phyloP scores from a whole-genome alignment of 2,888 invertebrate genomes.

The Cataglyphis livida region DNA sequence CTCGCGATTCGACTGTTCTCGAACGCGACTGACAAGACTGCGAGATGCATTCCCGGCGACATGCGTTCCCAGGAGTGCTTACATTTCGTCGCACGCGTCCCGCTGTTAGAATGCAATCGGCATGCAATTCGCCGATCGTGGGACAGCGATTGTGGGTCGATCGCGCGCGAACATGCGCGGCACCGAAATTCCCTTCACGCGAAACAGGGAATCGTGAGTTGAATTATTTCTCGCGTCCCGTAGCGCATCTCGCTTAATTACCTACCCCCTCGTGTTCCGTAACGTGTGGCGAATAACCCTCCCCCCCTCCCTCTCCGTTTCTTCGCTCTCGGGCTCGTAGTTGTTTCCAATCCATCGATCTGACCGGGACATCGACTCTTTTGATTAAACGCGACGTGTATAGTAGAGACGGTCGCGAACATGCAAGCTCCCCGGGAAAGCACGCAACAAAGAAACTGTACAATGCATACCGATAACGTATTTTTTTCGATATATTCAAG shows the following conservation, averaged over 20 bases:
- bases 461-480: neutral
- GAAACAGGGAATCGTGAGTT: conserved; percentile 43
- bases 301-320: neutral
- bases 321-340: neutral
- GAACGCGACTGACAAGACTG: conserved; percentile 29
- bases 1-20: conserved; percentile 31
- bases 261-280: conserved; percentile 13
- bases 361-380: neutral
- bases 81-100: conserved; percentile 56
- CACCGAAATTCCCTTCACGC: conserved; percentile 57
- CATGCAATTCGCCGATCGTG: conserved; percentile 59
- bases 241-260: conserved; percentile 53
- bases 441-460: neutral
- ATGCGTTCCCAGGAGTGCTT: conserved; percentile 52
- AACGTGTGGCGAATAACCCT: conserved; percentile 43
- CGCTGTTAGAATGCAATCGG: conserved; percentile 55
- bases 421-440: neutral
- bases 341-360: conserved; percentile 6
- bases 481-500: neutral
- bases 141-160: neutral
- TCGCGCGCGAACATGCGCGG: neutral
- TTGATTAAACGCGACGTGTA: conserved; percentile 7
- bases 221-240: conserved; percentile 50
- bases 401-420: neutral
- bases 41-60: conserved; percentile 36